Conservation (phyloP, 2,797 vertebrate species). For the Brotula barbata region DNA sequence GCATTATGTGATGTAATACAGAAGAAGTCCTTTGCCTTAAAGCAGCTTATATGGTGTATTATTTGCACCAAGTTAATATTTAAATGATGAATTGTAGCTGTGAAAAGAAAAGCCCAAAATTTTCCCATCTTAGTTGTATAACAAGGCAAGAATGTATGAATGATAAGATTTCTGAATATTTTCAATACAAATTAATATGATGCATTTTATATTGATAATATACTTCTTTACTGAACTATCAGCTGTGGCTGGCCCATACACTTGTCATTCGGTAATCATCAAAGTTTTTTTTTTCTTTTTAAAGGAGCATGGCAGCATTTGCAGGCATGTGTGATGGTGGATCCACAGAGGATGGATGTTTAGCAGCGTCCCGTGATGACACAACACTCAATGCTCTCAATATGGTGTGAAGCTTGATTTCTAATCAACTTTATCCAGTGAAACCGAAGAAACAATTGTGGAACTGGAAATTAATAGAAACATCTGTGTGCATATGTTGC, state of each 20-base stretch:
- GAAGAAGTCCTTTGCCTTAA: too few relatives aligned
- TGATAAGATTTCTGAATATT: too few relatives aligned
- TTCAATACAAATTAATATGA: too few relatives aligned
- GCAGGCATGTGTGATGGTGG: constrained; percentile 99
- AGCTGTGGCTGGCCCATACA: not conserved
- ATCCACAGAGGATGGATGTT: constrained; percentile 96
- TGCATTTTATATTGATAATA: too few relatives aligned
- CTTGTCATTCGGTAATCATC: too few relatives aligned
- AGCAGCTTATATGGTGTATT: too few relatives aligned
- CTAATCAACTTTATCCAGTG: not conserved
- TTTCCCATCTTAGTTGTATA: too few relatives aligned
- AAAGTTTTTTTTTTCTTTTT: constrained; percentile 15
- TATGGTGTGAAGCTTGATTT: constrained; percentile 79
- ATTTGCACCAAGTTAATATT: too few relatives aligned
- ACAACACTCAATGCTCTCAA: constrained; percentile 97
- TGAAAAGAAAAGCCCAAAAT: too few relatives aligned
- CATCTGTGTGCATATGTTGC: not conserved
- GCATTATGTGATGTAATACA: too few relatives aligned
- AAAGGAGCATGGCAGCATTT: constrained; percentile 99
- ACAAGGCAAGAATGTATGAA: not conserved
- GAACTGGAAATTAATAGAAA: constrained; percentile 2
- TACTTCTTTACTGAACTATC: not conserved
- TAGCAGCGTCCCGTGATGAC: constrained; percentile 97
- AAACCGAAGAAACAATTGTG: not conserved
- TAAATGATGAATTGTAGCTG: too few relatives aligned